Evolutionary conservation across 2,797 vertebrate species (phyloP), one percentile per base, ranked within the genome.

Genomic region (Philypnodon macrostomus): DNA sequence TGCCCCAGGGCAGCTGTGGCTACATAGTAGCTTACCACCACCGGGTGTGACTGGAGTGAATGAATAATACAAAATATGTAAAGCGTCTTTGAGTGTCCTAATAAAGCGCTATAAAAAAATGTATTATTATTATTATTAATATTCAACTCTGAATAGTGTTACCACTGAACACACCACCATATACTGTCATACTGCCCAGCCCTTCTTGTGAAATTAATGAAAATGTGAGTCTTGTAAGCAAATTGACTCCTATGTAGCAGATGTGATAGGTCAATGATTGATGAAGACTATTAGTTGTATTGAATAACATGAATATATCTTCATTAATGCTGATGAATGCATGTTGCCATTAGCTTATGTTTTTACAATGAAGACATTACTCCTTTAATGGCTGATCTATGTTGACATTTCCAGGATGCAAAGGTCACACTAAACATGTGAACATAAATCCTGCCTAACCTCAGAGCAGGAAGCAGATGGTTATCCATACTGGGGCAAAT

Each of bases 351-450:
- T 30, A 30, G 14, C 26, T 44, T 44, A 23, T 34, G 45, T 21
- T 34, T 34, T 34, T 35, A 34, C 31, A 24, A 34, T 47, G 26
- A 35, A 23, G 21, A 47, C 45, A 34, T 47, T 47, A 47, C 32
- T 11, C 45, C 31, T 47, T 33, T 47, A 24, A 35, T 34, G 32
- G 32, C 19, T 47, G 45, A 47, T 35, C 31, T 47, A 35, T 35
- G 45, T 35, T 35, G 45, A 34, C 45, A 47, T 47, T 47, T 47
- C 31, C 45, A 26, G 45, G 32, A 47, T 35, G 45, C 45, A 47
- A 47, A 47, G 45, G 45, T 47, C 52, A 29, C 16, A 11, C n/a
- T 34, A 47, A 34, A 34, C 32, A 47, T 34, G 19, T 23, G 45
- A 9, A 18, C 29, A 46, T 24, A 47, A 47, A 47, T 34, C 31